Evolutionary conservation across 2,113 vertebrate species (phyloP).

Genomic region (Notarius quadriscutis): DNA sequence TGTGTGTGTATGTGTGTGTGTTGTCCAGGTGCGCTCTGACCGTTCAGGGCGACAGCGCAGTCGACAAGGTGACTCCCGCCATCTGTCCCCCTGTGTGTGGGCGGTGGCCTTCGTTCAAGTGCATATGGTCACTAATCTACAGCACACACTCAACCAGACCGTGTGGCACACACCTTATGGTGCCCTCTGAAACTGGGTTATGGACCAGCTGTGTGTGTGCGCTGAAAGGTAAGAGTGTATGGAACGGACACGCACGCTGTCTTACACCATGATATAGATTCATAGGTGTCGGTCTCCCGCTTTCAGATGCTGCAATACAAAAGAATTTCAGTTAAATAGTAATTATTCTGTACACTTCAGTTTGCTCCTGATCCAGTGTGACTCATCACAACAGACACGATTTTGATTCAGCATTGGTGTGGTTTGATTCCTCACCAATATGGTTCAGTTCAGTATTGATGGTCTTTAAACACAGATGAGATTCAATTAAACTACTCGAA

Average conservation of each 20-base stretch:
- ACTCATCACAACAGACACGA: not conserved
- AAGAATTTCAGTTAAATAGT: not conserved
- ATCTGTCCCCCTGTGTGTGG: slow-evolving; percentile 42
- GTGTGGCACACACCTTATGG: slow-evolving; percentile 27
- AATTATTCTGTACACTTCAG: not conserved
- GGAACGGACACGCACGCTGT: not conserved
- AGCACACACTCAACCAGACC: not conserved
- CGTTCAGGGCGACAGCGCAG: not conserved
- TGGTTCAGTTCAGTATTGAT: not conserved
- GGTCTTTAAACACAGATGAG: not conserved
- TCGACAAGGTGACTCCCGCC: slow-evolving; percentile 38
- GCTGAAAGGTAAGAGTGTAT: not conserved
- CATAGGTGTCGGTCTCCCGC: not conserved
- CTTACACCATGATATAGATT: not conserved
- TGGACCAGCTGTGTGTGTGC: not conserved
- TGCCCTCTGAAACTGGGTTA: slow-evolving; percentile 18
- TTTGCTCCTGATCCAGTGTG: not conserved
- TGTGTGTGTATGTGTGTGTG: slow-evolving; percentile 15
- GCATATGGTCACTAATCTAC: slow-evolving; percentile 53
- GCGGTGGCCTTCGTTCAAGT: slow-evolving; percentile 3
- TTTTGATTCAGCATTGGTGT: not conserved
- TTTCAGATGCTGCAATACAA: not conserved
- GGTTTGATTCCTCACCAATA: not conserved
- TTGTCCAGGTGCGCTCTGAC: slow-evolving; percentile 23
- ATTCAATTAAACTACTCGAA: not conserved